Evolutionary conservation across 2,797 vertebrate genomes (phyloP).

Genomic region (Hippocampus kuda): DNA sequence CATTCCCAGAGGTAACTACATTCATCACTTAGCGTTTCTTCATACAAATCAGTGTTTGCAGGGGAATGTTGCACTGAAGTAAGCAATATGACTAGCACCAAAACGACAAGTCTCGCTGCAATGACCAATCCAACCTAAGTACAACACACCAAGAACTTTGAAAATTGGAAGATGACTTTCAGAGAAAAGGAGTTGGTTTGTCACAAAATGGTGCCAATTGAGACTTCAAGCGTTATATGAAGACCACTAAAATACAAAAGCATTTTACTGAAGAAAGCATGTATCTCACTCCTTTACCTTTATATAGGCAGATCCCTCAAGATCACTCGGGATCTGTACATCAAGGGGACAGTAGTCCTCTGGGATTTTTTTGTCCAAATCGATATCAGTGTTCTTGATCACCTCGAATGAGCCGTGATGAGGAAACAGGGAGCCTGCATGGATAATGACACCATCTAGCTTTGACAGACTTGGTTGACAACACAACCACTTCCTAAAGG

Average conservation of each 20-base stretch:
- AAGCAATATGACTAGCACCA: too few relatives aligned
- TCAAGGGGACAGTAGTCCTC: conserved; percentile 94
- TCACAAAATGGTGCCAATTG: too few relatives aligned
- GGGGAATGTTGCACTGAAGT: too few relatives aligned
- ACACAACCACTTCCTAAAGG: too few relatives aligned
- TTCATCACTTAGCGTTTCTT: background rate
- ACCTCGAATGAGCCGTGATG: conserved; percentile 97
- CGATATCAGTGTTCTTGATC: conserved; percentile 97
- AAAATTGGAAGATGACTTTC: too few relatives aligned
- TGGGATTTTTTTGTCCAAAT: conserved; percentile 93
- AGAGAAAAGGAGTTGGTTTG: too few relatives aligned
- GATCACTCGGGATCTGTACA: conserved; percentile 93
- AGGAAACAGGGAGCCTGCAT: conserved; percentile 86
- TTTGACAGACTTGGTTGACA: background rate
- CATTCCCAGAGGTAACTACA: background rate
- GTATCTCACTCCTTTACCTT: conserved; percentile 68
- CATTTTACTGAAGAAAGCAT: too few relatives aligned
- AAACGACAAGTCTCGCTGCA: too few relatives aligned
- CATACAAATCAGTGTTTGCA: background rate
- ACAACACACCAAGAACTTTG: too few relatives aligned
- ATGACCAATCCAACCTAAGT: too few relatives aligned
- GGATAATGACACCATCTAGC: background rate
- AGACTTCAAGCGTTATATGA: too few relatives aligned
- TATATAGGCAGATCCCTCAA: conserved; percentile 94
- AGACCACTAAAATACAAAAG: too few relatives aligned